Conservation (phyloP, 2,113 vertebrate genomes). For the Todiramphus chloris region DNA sequence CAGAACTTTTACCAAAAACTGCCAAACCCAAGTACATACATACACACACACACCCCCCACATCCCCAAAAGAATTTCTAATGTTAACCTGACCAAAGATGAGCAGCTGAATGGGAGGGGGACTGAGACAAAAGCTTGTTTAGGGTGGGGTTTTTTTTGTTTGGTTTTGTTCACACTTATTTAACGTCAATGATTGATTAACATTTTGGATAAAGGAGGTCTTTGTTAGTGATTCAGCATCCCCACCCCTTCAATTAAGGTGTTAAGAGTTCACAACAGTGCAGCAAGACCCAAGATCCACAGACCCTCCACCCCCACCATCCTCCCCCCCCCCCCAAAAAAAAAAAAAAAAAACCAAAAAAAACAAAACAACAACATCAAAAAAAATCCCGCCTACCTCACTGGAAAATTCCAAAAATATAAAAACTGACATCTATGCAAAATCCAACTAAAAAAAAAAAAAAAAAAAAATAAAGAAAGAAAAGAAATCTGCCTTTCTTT, state of each 20-base stretch:
- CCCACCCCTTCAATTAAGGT: slow-evolving; percentile 72
- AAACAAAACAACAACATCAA: neutral
- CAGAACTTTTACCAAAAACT: neutral
- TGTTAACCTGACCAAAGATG: slow-evolving; percentile 52
- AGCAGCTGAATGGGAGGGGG: slow-evolving; percentile 54
- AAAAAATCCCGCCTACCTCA: neutral
- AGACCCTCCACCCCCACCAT: neutral
- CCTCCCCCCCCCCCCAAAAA: neutral
- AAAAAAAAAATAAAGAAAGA: slow-evolving; percentile 46
- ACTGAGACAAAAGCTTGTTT: slow-evolving; percentile 59
- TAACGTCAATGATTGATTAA: slow-evolving; percentile 72
- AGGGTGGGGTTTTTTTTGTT: slow-evolving; percentile 34
- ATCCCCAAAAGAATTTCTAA: neutral
- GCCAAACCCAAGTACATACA: neutral
- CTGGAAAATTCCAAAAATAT: slow-evolving; percentile 21
- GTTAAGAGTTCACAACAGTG: slow-evolving; percentile 67
- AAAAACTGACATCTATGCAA: slow-evolving; percentile 22
- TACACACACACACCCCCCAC: neutral
- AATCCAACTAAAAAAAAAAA: slow-evolving; percentile 17
- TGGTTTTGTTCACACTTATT: slow-evolving; percentile 71
- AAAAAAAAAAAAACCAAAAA: neutral
- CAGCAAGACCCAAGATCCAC: slow-evolving; percentile 34
- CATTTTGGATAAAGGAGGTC: slow-evolving; percentile 68
- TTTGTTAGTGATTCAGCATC: slow-evolving; percentile 66
- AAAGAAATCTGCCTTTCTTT: slow-evolving; percentile 58